Percentiles rank a stretch among this genome's conserved stretches.
These are phyloP conservation scores for Oxyura jamaicensis DNA, from an alignment of 2,113 vertebrate genomes.

Conservation along the genomic window DNA sequence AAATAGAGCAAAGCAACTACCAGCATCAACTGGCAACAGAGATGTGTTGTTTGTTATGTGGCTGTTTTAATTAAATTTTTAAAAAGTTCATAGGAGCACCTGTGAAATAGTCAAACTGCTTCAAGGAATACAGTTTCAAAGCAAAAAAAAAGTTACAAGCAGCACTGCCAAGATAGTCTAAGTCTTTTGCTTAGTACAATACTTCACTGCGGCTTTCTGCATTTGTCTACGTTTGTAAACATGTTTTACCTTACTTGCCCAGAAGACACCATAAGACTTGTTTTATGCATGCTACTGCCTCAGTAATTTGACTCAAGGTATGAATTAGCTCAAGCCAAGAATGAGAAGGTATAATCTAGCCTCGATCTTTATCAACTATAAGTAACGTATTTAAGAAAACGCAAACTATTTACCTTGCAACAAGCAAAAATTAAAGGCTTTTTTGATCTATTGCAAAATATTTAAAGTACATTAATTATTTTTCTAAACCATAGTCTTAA, in stretches of 20 bases:
- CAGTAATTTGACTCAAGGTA: neutral
- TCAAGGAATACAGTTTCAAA: neutral
- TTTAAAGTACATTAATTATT: neutral
- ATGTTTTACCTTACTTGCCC: neutral
- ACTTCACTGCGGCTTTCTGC: neutral
- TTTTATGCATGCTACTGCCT: neutral
- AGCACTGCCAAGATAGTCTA: neutral
- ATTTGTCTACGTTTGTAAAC: neutral
- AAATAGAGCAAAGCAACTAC: neutral
- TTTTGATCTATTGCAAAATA: neutral
- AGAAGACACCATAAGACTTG: neutral
- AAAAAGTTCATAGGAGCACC: neutral
- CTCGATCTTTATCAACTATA: neutral
- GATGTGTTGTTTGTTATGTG: fast-evolving
- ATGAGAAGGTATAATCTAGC: neutral
- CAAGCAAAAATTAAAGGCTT: neutral
- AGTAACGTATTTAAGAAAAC: neutral
- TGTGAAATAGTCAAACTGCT: neutral
- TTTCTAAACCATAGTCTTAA: neutral
- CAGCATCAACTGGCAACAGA: neutral
- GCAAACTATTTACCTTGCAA: neutral
- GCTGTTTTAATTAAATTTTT: neutral
- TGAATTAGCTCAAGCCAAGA: neutral
- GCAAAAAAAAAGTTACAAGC: neutral
- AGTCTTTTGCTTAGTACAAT: neutral